These are phyloP conservation scores for Cydia fagiglandana DNA, from an alignment of 1,140 invertebrate genomes.

Conservation along the genomic window DNA sequence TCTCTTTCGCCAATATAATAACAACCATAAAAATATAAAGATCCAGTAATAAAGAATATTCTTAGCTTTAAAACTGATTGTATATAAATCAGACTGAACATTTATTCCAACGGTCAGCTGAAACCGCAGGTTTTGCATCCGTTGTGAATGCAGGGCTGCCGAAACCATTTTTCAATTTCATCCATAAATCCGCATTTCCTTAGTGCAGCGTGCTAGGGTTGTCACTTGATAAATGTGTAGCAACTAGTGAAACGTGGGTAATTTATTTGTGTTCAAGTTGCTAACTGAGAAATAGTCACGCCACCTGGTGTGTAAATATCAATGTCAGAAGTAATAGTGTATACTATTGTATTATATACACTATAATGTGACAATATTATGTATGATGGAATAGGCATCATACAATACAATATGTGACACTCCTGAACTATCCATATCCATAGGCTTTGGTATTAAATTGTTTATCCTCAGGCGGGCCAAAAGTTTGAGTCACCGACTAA, in stretches of 20 bases:
- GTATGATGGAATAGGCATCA: no score
- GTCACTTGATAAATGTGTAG: slow-evolving; percentile 20
- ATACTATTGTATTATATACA: background rate
- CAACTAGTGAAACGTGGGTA: slow-evolving; percentile 12
- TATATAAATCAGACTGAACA: background rate
- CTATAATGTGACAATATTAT: no score
- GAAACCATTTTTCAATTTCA: slow-evolving; percentile 24
- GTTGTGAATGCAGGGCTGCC: background rate
- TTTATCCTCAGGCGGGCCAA: no score
- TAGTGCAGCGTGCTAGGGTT: slow-evolving; percentile 15
- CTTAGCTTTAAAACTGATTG: background rate
- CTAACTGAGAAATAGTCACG: background rate
- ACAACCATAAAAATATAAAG: no score
- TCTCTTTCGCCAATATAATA: no score
- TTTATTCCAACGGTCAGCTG: slow-evolving; percentile 10
- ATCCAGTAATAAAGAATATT: background rate
- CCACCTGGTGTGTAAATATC: background rate
- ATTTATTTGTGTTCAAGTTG: background rate
- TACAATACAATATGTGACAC: no score
- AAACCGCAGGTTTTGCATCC: slow-evolving; percentile 11
- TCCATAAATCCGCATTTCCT: slow-evolving; percentile 25
- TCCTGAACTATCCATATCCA: no score
- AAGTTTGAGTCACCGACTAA: no score
- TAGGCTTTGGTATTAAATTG: no score
- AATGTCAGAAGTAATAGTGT: background rate